phyloP scores from a whole-genome alignment of 2,113 vertebrate species.

The Pollimyrus isidori region DNA sequence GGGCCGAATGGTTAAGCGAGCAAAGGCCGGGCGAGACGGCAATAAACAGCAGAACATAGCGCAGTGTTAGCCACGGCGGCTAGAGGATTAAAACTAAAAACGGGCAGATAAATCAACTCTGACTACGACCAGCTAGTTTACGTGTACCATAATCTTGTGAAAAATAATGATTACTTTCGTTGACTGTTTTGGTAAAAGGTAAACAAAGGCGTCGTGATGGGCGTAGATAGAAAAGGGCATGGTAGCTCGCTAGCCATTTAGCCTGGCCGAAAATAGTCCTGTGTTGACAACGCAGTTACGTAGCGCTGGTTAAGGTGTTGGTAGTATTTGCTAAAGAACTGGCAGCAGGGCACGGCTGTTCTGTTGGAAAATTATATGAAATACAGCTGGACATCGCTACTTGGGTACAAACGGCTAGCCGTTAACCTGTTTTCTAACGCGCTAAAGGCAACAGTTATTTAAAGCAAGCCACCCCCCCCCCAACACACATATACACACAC shows the following conservation, averaged over 20 bases:
- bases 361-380: neutral
- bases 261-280: neutral
- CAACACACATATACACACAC: no score
- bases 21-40: neutral
- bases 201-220: neutral
- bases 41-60: neutral
- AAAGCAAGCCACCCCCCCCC: neutral
- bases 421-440: neutral
- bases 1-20: neutral
- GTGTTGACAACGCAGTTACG: neutral
- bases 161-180: neutral
- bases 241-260: neutral
- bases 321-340: neutral
- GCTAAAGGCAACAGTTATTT: neutral
- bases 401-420: neutral
- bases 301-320: neutral
- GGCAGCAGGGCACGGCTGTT: neutral
- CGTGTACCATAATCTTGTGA: neutral
- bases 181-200: neutral
- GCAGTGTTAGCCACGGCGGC: neutral
- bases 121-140: neutral
- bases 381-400: neutral
- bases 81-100: neutral
- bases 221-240: neutral
- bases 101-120: neutral